These are phyloP conservation scores for Drosophila equinoxialis DNA, from an alignment of 1,140 invertebrate genomes.

Conservation along the genomic window DNA sequence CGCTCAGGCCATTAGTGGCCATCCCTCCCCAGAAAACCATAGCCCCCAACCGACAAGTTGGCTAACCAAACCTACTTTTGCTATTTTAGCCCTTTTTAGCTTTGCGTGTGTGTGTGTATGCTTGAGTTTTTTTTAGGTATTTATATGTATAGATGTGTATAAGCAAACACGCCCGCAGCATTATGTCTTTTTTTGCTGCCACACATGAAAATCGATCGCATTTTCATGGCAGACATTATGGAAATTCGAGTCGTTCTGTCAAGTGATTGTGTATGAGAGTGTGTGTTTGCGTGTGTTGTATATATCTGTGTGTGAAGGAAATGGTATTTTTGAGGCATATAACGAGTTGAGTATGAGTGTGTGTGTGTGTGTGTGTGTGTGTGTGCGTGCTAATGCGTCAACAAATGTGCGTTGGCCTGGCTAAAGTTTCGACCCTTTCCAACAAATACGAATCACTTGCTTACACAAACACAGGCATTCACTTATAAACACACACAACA, in stretches of 20 bases:
- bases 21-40: conserved; percentile 41
- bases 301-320: conserved; percentile 43
- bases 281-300: conserved; percentile 29
- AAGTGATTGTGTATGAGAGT: conserved; percentile 50
- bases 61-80: conserved; percentile 57
- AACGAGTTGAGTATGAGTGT: conserved; percentile 60
- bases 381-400: conserved; percentile 67
- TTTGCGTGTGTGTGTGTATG: conserved; percentile 16
- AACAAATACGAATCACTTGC: conserved; percentile 36
- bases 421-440: conserved; percentile 45
- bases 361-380: conserved; percentile 7
- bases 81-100: conserved; percentile 58
- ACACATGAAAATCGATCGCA: conserved; percentile 76
- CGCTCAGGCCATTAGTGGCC: conserved; percentile 47
- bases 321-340: conserved; percentile 76
- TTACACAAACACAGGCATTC: conserved; percentile 30
- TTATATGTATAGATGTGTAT: conserved; percentile 52
- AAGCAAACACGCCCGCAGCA: conserved; percentile 56
- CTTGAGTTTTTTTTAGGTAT: conserved; percentile 61
- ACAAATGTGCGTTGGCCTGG: conserved; percentile 68
- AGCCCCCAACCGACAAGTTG: conserved; percentile 30
- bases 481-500: conserved; percentile 14
- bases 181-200: conserved; percentile 56
- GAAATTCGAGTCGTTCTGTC: conserved; percentile 77
- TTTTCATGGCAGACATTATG: conserved; percentile 81